Base-by-base conservation (phyloP, 30 jellyfish, hydroid and myxozoan genomes). In the Cassiopea andromeda region DNA sequence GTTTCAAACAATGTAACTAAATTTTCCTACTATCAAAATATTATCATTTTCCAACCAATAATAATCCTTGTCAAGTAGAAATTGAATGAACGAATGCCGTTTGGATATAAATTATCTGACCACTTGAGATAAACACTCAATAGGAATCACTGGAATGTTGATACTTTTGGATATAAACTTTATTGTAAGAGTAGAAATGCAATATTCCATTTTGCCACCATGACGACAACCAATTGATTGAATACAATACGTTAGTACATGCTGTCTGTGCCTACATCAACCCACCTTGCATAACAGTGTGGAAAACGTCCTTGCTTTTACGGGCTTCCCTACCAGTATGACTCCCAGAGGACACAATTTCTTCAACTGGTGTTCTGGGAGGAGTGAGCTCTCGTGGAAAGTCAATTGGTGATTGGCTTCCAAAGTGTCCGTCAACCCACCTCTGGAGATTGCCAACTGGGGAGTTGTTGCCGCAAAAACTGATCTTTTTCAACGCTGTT, bases 351-450 rank as follows among this genome's bases (percentile, higher is more conserved):
- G 82, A 67, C 7, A 82, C 45, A 69, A 83, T 76, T 9, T 82
- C 91, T 46, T 88, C 98, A 5, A 88, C 95, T 2, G 98, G 98
- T 4, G 98, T 96, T 19, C 94, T 78, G 9, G 99, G 98, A 7
- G 99, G 97, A 1, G 98, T 89, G 38, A 92, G 95, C 61, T 87
- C 97, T 70, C 83, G 48, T 60, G 97, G 91, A 46, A 75, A 84
- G 71, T 85, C 98, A 46, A 69, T 89, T 6, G 97, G 97, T 44
- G 97, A 89, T 58, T 83, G 93, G 60, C 84, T 85, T 1, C 91
- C 97, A 80, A 91, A 91, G 87, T 97, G 96, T 60, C 96, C 99
- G 71, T 96, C 93, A n/a, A 96, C 98, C 99, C 99, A 96, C 73
- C 97, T 82, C 88, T 91, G 97, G 18, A 96, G 82, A 71, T 87